These are phyloP conservation scores for Fragum whitleyi DNA, from an alignment of 2,888 invertebrate genomes.

Conservation along the genomic window DNA sequence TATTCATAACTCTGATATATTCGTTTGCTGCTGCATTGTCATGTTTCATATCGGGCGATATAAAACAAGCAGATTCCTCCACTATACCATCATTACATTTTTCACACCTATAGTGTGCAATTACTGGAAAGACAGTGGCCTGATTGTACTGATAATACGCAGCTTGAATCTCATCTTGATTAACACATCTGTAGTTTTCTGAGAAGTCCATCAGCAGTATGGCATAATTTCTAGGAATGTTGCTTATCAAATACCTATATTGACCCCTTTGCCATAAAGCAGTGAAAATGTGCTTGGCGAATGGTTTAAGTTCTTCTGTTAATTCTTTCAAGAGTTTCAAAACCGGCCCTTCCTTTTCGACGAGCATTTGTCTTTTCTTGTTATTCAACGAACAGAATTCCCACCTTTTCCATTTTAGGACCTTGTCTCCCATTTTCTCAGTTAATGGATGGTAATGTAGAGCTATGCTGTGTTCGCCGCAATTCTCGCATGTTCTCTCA, in stretches of 20 bases:
- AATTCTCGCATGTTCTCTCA: conserved; percentile 20
- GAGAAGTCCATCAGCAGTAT: conserved; percentile 26
- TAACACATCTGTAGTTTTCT: conserved; percentile 34
- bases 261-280: conserved; percentile 28
- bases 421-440: conserved; percentile 7
- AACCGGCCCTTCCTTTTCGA: conserved; percentile 27
- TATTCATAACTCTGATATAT: conserved; percentile 2
- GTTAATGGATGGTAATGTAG: conserved; percentile 26
- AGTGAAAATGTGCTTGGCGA: conserved; percentile 27
- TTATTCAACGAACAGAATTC: conserved; percentile 1
- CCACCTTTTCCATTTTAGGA: conserved; percentile 28
- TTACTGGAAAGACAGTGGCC: conserved; percentile 19
- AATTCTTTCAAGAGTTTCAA: conserved; percentile 17
- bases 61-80: conserved; percentile 12
- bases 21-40: conserved; percentile 17
- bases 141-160: conserved; percentile 33
- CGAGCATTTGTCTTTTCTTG: conserved; percentile 26
- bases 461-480: conserved; percentile 13
- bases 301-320: conserved; percentile 8
- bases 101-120: conserved; percentile 31
- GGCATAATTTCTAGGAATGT: conserved; percentile 15
- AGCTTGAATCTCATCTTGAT: conserved; percentile 27
- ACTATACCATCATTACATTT: conserved; percentile 20
- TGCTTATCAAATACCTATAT: not conserved
- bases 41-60: conserved; percentile 26